Evolutionary conservation across 2,797 vertebrate species (phyloP).

Genomic region (Pristis pectinata): DNA sequence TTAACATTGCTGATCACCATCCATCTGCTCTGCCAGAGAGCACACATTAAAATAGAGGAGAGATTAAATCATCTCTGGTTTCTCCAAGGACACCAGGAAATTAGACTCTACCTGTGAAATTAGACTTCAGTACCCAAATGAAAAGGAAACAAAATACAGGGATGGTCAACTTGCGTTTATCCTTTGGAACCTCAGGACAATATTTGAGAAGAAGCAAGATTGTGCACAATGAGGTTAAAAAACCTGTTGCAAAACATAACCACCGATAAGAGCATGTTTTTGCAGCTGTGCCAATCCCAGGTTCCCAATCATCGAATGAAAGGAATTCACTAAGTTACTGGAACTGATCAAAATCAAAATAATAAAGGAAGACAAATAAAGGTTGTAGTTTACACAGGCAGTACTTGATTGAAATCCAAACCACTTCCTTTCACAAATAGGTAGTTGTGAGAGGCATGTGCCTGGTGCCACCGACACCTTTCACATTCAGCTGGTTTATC

Average conservation of each 20-base stretch:
- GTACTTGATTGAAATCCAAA: not conserved
- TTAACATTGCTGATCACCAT: not conserved
- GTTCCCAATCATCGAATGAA: not conserved
- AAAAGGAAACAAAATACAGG: not conserved
- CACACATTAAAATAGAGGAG: not conserved
- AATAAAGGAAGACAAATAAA: not conserved
- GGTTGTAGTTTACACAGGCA: not conserved
- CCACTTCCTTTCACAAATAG: not conserved
- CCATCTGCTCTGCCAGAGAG: not conserved
- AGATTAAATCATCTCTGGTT: not conserved
- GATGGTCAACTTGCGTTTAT: not conserved
- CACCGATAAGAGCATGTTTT: not conserved
- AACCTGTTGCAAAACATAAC: not conserved
- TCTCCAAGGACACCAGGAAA: not conserved
- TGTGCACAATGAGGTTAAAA: not conserved
- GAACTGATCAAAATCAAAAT: not conserved
- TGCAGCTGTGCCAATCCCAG: not conserved
- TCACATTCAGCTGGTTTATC: not conserved
- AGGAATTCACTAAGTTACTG: not conserved
- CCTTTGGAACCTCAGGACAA: too few relatives aligned
- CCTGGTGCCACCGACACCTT: not conserved
- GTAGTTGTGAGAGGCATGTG: too few relatives aligned
- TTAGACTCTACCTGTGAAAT: not conserved
- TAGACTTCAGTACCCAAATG: not conserved
- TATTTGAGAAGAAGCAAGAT: too few relatives aligned